Base-by-base conservation (phyloP, 2,888 invertebrate species). In the Luffia ferchaultella region DNA sequence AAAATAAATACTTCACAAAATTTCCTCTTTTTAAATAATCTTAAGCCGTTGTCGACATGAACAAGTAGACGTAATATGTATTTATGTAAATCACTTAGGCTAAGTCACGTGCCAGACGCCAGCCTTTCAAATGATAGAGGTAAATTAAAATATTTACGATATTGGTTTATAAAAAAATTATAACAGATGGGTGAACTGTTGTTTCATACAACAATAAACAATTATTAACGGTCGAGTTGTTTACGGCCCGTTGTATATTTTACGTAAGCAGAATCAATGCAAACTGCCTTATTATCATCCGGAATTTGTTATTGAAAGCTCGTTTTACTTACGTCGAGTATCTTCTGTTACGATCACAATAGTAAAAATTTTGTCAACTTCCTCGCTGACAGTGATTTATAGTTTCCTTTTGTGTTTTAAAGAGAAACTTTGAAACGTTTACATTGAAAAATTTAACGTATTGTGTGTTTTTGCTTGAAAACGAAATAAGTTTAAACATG, bases 321-420 rank as follows among this genome's bases (percentile, higher is more conserved):
- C 58, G 60, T 59, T 70, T 71, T 72, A 58, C 62, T 58, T 62
- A 54, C 61, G 51, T 53, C 17, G 50, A 58, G 60, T 60, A 61
- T 60, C 60, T 54, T 45, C 30, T 7, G 30, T 12, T 30, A 30
- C 3, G 30, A 12, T 47, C 18, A 53, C 51, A 49, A 53, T 53
- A 30, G 18, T 44, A 16, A 3, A 42, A 46, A 2, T 49, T 44
- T 43, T 43, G 44, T 2, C 49, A 71, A 69, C 67, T 60, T 62
- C 58, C 61, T 73, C 67, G 71, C 72, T 65, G 68, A 69, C 69
- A 69, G 62, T 75, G 77, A 80, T 77, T 75, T 73, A 78, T 76
- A 59, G 54, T 61, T 40, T 17, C 42, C 2, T 44, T 30, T 30
- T 30, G 30, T 30, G 30, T 30, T 30, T 12, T 30, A 12, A 7